Evolutionary conservation across 2,797 vertebrate genomes (phyloP), one percentile per base, ranked within the genome.

Genomic region (Acropternis orthonyx): DNA sequence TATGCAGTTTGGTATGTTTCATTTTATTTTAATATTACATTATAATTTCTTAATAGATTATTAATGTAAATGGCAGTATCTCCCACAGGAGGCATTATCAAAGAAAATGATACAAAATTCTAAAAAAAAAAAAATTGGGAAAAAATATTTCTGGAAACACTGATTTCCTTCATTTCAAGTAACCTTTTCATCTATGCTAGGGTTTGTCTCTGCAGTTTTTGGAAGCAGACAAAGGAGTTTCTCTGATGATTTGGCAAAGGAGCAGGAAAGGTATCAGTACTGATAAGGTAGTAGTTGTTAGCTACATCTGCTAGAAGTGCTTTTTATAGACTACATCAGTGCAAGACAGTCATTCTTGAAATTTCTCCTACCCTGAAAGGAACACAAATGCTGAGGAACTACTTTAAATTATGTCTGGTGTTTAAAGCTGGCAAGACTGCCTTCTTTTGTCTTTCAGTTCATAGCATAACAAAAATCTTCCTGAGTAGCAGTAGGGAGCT

Each of bases 241-340:
- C 58, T 56, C 49, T 43, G 37, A 68, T 72, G 68, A 89, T 68
- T 18, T 88, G 71, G 78, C 81, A 67, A 91, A 76, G 59, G 10
- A 82, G 63, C 43, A 72, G 43, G 36, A 23, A 91, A 74, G 16
- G 37, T n/a, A 92, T 77, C 51, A 48, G 74, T 27, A 89, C 43
- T 32, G 9, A 62, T 83, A 83, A 87, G 44, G 65, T 39, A 93
- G 21, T 73, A 89, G 72, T 93, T 91, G 91, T 80, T 88, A 85
- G 68, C 58, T 80, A 61, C 79, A 93, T 88, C 78, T 91, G 82
- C 62, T 79, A 2, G 54, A 93, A 77, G 23, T 52, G 46, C 67
- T 96, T 93, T 94, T 82, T 79, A 89, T 65, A 91, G 72, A 68
- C 52, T 46, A 36, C 41, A 61, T 2, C 16, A 82, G 16, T 18